Conservation (phyloP, 2,888 invertebrate genomes). For the Clostera curtula region DNA sequence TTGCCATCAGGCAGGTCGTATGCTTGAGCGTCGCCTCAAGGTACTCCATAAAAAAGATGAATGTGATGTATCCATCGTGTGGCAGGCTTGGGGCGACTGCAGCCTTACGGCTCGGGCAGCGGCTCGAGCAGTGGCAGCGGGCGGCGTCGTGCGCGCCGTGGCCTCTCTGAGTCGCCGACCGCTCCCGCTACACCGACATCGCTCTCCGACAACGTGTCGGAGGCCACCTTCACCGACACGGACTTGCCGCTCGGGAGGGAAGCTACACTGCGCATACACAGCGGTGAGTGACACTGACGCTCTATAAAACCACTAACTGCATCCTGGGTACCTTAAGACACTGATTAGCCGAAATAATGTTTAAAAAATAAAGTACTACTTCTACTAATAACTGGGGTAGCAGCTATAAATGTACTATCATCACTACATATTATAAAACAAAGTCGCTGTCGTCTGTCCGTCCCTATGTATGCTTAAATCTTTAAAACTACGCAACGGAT, state of each 20-base stretch:
- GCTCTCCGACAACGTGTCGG: conserved; percentile 86
- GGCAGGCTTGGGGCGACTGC: conserved; percentile 84
- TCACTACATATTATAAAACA: too few relatives aligned
- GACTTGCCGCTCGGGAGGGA: conserved; percentile 88
- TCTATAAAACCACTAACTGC: neutral
- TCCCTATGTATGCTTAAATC: too few relatives aligned
- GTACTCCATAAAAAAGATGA: too few relatives aligned
- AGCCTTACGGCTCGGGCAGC: conserved; percentile 87
- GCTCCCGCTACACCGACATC: conserved; percentile 76
- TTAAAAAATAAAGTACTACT: too few relatives aligned
- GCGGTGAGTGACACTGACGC: conserved; percentile 75
- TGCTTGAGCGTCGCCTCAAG: too few relatives aligned
- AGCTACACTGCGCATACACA: conserved; percentile 87
- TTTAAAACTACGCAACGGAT: too few relatives aligned
- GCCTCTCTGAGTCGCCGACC: conserved; percentile 86
- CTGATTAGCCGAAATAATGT: too few relatives aligned
- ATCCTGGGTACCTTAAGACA: too few relatives aligned
- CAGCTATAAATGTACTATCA: too few relatives aligned
- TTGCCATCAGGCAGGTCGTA: too few relatives aligned
- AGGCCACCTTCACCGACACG: conserved; percentile 88
- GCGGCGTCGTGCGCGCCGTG: conserved; percentile 71
- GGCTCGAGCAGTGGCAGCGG: conserved; percentile 79
- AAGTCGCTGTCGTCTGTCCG: too few relatives aligned
- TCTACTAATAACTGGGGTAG: too few relatives aligned
- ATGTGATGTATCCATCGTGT: conserved; percentile 3